Evolutionary conservation across 2,888 invertebrate species (phyloP).

Genomic region (Napeogenes inachia): DNA sequence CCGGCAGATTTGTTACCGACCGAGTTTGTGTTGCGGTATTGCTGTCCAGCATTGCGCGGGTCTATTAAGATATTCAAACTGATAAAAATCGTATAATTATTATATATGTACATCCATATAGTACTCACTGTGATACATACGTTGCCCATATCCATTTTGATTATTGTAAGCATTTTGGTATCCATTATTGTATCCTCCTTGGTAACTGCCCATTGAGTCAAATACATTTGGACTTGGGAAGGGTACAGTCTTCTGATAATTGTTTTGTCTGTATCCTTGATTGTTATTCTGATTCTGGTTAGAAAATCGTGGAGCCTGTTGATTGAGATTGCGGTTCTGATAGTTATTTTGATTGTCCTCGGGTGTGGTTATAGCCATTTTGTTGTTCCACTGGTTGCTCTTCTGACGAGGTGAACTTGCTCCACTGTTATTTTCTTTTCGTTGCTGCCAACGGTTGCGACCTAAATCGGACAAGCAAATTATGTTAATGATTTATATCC

Average conservation of each 20-base stretch:
- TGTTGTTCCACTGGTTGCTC: slow-evolving; percentile 74
- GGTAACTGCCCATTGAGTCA: slow-evolving; percentile 76
- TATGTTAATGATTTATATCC: slow-evolving; percentile 6
- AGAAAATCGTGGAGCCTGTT: slow-evolving; percentile 73
- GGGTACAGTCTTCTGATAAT: slow-evolving; percentile 74
- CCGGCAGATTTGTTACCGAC: slow-evolving; percentile 61
- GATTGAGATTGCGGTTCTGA: slow-evolving; percentile 57
- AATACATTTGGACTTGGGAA: slow-evolving; percentile 79
- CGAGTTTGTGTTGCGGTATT: slow-evolving; percentile 61
- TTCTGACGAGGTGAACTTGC: slow-evolving; percentile 73
- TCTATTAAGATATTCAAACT: slow-evolving; percentile 38
- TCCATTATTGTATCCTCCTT: slow-evolving; percentile 71
- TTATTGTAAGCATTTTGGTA: slow-evolving; percentile 74
- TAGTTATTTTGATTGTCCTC: slow-evolving; percentile 56
- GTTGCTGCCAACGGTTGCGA: slow-evolving; percentile 80
- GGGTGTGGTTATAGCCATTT: slow-evolving; percentile 58
- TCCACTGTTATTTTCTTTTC: slow-evolving; percentile 74
- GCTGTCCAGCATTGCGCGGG: slow-evolving; percentile 61
- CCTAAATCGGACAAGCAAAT: slow-evolving; percentile 42
- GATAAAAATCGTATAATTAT: slow-evolving; percentile 5
- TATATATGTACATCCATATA: slow-evolving; percentile 8
- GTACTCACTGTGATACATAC: slow-evolving; percentile 63
- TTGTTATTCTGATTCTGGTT: slow-evolving; percentile 65
- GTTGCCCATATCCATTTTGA: slow-evolving; percentile 69
- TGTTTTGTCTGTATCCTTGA: slow-evolving; percentile 65